These are phyloP conservation scores for Solenopsis fugax DNA, from an alignment of 1,140 invertebrate genomes.

Conservation along the genomic window DNA sequence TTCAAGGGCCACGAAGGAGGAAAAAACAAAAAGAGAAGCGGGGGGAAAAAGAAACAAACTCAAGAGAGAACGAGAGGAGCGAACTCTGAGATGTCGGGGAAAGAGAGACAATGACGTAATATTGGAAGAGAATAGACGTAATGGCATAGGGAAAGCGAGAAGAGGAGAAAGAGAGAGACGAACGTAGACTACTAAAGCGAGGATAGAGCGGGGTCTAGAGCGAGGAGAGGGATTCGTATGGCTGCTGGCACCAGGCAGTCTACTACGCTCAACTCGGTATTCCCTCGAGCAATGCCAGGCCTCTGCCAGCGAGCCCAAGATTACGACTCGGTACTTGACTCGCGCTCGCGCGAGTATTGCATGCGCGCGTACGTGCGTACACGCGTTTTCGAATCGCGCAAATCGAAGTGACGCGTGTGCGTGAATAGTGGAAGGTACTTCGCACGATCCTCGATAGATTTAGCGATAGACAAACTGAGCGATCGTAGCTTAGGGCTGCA, in stretches of 20 bases:
- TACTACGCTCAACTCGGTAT: conserved; percentile 81
- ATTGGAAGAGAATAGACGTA: conserved; percentile 45
- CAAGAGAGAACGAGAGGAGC: neutral
- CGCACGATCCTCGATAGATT: neutral
- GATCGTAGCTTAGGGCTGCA: neutral
- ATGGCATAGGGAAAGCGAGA: neutral
- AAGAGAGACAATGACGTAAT: conserved; percentile 11
- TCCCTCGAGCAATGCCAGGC: conserved; percentile 74
- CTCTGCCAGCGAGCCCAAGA: conserved; percentile 62
- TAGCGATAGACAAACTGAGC: neutral
- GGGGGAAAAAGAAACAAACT: conserved; percentile 1
- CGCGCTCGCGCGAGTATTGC: conserved; percentile 48
- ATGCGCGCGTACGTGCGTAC: neutral
- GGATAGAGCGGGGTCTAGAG: conserved; percentile 32
- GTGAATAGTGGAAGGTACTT: conserved; percentile 5
- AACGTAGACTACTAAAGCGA: conserved; percentile 8
- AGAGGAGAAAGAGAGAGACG: neutral
- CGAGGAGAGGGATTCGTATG: conserved; percentile 69
- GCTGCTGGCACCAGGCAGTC: conserved; percentile 84
- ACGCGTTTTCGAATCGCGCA: neutral
- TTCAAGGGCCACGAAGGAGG: neutral
- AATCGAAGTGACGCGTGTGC: neutral
- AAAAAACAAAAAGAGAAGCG: neutral
- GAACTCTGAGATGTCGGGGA: neutral
- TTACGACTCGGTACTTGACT: conserved; percentile 71